phyloP scores from a whole-genome alignment of 2,113 vertebrate species.

The Campylomormyrus numenius region DNA sequence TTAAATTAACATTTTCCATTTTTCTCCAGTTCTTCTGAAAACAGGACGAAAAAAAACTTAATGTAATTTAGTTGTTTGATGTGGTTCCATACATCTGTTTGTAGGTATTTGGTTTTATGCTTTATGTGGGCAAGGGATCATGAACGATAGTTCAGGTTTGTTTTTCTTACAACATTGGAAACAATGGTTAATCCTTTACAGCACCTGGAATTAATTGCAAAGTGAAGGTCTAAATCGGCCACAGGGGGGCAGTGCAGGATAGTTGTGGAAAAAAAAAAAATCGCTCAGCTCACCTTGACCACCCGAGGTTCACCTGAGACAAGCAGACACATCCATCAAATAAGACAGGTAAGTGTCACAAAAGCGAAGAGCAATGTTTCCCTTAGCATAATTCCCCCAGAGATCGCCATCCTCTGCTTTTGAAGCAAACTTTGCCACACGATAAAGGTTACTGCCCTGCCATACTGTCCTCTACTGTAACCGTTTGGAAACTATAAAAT shows the following conservation, averaged over 20 bases:
- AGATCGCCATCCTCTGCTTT: conserved; percentile 23
- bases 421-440: conserved; percentile 19
- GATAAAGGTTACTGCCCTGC: background rate
- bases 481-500: background rate
- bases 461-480: background rate
- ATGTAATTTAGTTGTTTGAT: background rate
- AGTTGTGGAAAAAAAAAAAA: background rate
- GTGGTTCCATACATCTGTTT: background rate
- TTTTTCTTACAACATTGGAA: background rate
- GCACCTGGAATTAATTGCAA: background rate
- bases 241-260: conserved; percentile 5
- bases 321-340: conserved; percentile 32
- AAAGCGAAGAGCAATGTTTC: background rate
- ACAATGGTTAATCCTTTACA: background rate
- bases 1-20: background rate
- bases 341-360: conserved; percentile 35
- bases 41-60: background rate
- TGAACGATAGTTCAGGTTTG: background rate
- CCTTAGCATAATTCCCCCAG: background rate
- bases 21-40: background rate
- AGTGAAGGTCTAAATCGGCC: background rate
- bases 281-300: background rate
- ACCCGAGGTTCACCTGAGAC: background rate
- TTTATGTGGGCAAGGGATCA: background rate
- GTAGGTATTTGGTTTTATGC: background rate